Percentiles rank a stretch among this genome's conserved stretches.
Conservation (phyloP, 1,140 invertebrate species). For the Idris sp. region DNA sequence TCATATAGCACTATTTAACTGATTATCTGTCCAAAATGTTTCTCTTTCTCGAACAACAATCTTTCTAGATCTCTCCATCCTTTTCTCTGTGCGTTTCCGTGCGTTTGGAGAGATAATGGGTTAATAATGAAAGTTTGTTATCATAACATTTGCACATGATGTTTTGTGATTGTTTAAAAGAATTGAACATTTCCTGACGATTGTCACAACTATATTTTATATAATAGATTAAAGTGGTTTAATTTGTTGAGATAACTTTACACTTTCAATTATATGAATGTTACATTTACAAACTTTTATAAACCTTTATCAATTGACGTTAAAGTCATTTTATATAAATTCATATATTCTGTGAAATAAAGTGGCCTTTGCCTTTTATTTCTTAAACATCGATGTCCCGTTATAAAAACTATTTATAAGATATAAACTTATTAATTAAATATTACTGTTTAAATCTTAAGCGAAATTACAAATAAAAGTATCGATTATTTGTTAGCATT, state of each 20-base stretch:
- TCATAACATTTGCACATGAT: neutral
- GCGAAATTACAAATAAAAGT: no score
- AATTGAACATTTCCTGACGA: constrained; percentile 17
- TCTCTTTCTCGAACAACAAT: no score
- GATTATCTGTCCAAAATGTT: no score
- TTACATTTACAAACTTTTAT: constrained; percentile 38
- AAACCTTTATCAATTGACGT: constrained; percentile 27
- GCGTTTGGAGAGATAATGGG: neutral
- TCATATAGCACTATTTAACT: no score
- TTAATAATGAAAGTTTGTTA: neutral
- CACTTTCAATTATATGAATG: constrained; percentile 28
- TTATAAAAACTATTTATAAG: constrained; percentile 9
- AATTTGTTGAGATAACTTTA: constrained; percentile 14
- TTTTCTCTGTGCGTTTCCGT: no score
- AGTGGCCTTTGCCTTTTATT: constrained; percentile 15
- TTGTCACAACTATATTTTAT: constrained; percentile 13
- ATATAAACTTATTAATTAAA: no score
- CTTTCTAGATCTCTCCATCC: no score
- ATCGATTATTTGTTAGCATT: no score
- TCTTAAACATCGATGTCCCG: constrained; percentile 17
- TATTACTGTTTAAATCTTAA: no score
- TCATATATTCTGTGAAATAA: constrained; percentile 15
- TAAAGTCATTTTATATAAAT: constrained; percentile 28
- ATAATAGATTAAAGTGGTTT: constrained; percentile 18
- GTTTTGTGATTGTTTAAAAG: constrained; percentile 23